Evolutionary conservation across 2,888 invertebrate genomes (phyloP).

Genomic region (Lymantria monacha): DNA sequence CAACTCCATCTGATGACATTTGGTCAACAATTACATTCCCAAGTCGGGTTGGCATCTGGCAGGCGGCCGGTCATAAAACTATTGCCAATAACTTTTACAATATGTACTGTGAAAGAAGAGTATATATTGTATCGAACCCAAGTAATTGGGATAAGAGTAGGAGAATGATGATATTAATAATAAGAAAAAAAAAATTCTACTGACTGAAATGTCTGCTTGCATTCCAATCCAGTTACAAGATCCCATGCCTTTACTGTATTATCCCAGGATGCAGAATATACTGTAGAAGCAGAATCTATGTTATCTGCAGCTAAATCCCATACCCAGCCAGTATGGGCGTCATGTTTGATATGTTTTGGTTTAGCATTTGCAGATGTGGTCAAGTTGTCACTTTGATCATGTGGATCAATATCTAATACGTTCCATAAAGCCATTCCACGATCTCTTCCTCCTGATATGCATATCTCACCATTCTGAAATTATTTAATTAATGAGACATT

Average conservation of each 20-base stretch:
- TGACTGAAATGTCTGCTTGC: slow-evolving; percentile 73
- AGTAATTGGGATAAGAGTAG: no score
- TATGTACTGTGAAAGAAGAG: no score
- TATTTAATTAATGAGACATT: neutral
- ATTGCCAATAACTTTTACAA: no score
- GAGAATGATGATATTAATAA: neutral
- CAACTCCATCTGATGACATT: no score
- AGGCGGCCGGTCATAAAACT: no score
- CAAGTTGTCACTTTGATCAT: slow-evolving; percentile 43
- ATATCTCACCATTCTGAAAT: slow-evolving; percentile 67
- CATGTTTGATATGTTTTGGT: slow-evolving; percentile 56
- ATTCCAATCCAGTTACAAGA: slow-evolving; percentile 62
- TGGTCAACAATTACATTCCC: no score
- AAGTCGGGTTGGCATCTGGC: no score
- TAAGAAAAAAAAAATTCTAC: slow-evolving; percentile 13
- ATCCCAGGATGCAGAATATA: slow-evolving; percentile 85
- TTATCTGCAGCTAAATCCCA: slow-evolving; percentile 81
- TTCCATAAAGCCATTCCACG: slow-evolving; percentile 80
- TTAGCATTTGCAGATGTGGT: slow-evolving; percentile 47
- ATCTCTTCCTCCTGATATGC: slow-evolving; percentile 83
- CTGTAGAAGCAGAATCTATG: slow-evolving; percentile 56
- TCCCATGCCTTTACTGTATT: slow-evolving; percentile 83
- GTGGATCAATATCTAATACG: slow-evolving; percentile 55
- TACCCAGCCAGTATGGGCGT: slow-evolving; percentile 85
- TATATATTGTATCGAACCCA: no score